Evolutionary conservation across 2,113 vertebrate species (phyloP).

Genomic region (Prunella himalayana): DNA sequence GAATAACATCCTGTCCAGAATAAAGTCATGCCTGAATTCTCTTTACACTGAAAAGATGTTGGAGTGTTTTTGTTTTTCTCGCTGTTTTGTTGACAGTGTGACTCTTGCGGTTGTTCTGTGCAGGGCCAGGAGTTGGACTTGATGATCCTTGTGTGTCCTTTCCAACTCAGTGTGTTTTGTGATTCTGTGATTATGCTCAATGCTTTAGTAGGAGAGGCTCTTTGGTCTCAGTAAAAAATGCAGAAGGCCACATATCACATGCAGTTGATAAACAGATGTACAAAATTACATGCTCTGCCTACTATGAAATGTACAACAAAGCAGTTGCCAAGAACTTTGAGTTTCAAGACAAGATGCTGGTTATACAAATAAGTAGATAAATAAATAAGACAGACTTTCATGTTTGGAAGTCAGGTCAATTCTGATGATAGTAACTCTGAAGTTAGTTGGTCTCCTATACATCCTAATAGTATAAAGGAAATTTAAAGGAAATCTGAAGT

Average conservation of each 20-base stretch:
- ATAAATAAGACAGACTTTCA: background rate
- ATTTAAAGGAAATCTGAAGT: background rate
- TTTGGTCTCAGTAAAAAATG: background rate
- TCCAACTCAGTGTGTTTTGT: background rate
- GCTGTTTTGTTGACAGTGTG: rapidly evolving
- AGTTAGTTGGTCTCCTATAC: background rate
- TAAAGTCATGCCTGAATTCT: background rate
- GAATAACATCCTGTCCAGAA: background rate
- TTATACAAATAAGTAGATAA: background rate
- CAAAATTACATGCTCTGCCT: background rate
- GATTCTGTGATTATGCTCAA: background rate
- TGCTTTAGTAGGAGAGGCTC: background rate
- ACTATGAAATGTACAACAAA: background rate
- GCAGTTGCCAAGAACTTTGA: background rate
- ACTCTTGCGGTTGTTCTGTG: background rate
- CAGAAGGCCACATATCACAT: background rate
- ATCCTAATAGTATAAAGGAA: background rate
- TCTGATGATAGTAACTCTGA: background rate
- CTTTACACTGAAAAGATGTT: background rate
- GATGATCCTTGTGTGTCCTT: background rate
- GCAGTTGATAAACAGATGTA: background rate
- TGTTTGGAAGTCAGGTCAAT: background rate
- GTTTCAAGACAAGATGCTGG: background rate
- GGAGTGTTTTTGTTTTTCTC: background rate
- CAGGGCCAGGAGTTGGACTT: background rate